Evolutionary conservation across 2,113 vertebrate species (phyloP).

Genomic region (Vidua macroura): DNA sequence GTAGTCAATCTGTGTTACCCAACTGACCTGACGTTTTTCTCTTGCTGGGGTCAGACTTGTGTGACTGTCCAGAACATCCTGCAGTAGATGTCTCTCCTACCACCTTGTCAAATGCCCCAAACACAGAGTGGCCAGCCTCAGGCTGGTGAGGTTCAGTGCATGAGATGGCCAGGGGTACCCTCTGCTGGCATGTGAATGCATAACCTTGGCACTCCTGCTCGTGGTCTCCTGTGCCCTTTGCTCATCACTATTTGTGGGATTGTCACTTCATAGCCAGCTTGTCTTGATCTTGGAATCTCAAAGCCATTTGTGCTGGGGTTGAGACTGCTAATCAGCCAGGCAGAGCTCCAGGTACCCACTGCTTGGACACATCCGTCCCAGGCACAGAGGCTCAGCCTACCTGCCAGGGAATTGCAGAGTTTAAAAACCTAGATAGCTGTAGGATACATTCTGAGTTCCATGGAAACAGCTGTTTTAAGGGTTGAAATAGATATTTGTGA

Average conservation of each 20-base stretch:
- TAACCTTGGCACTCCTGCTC: neutral
- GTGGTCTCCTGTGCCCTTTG: neutral
- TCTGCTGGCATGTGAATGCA: constrained; percentile 50
- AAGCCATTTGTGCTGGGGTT: neutral
- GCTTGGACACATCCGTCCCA: neutral
- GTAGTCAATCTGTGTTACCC: neutral
- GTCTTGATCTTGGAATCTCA: neutral
- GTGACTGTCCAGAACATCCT: neutral
- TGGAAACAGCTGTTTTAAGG: neutral
- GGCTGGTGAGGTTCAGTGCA: neutral
- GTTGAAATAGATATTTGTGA: neutral
- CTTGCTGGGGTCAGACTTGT: neutral
- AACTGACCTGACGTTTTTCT: neutral
- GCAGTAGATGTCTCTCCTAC: neutral
- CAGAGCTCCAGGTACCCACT: neutral
- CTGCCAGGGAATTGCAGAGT: neutral
- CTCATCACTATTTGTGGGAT: accelerated
- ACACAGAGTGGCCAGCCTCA: neutral
- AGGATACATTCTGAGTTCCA: neutral
- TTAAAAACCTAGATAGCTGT: neutral
- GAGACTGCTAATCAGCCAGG: neutral
- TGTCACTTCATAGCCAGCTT: neutral
- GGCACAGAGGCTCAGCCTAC: neutral
- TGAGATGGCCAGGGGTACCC: constrained; percentile 34
- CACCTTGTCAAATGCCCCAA: neutral